Percentiles rank a stretch among this genome's conserved stretches.
phyloP scores from a whole-genome alignment of 2,113 vertebrate genomes.

The Sylvietta virens region DNA sequence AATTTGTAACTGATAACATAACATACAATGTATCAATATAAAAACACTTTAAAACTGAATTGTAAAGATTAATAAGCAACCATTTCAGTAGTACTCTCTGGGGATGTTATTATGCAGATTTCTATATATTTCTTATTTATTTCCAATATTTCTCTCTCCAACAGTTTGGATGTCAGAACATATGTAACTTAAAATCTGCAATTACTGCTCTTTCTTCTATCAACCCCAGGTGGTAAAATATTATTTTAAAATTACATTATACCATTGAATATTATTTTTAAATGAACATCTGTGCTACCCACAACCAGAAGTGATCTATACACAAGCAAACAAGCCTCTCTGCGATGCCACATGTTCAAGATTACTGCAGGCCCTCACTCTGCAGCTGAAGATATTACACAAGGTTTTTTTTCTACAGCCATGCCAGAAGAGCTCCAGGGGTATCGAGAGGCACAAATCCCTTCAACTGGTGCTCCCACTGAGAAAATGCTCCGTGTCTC shows the following conservation, averaged over 20 bases:
- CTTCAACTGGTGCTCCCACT: neutral
- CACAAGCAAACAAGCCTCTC: neutral
- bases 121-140: neutral
- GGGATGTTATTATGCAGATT: neutral
- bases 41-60: neutral
- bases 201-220: neutral
- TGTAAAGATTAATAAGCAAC: neutral
- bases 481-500: neutral
- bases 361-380: neutral
- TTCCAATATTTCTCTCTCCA: neutral
- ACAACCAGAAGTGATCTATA: neutral
- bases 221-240: neutral
- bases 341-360: neutral
- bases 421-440: neutral
- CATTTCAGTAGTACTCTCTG: neutral
- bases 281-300: neutral
- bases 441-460: constrained; percentile 1
- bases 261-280: neutral
- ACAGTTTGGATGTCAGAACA: neutral
- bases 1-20: neutral
- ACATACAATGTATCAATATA: neutral
- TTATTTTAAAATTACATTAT: neutral
- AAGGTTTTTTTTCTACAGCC: neutral
- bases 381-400: neutral
- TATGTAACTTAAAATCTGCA: neutral